Base-by-base conservation (phyloP, 2,888 invertebrate species). In the Myopa testacea region DNA sequence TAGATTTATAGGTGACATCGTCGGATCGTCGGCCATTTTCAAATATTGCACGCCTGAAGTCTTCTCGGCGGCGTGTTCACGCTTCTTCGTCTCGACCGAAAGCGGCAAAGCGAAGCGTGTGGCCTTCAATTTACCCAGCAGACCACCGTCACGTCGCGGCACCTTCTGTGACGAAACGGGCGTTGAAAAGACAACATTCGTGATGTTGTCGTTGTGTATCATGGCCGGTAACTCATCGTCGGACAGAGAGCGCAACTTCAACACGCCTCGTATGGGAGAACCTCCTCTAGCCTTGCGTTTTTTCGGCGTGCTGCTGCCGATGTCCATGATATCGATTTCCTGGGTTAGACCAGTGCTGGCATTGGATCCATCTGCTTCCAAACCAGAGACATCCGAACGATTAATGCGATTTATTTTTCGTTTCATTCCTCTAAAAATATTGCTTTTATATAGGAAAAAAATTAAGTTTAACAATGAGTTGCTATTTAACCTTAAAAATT, bases 171-270 rank as follows among this genome's bases (percentile, higher is more conserved):
- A 90, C 0, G 93, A 93, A 0, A 95, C 95, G 1, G 95, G 95
- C 4, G 95, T 95, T 6, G 95, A 95, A 84, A 95, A 95, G 80
- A 95, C 95, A 0, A 95, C 94, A 80, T 94, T 93, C 0, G 91
- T 84, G 12, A 86, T 81, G 80, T 85, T 86, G 45, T 88, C 91
- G 81, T 91, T 90, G 68, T 91, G 90, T 81, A 92, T 90, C 82
- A 91, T 90, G 82, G 92, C 90, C 81, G 92, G 92, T 84, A 91
- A 90, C 82, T 93, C 93, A 79, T 93, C 92, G 84, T 92, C 92
- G 4, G 92, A 93, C 0, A 89, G 90, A 86, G 93, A 92, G 82
- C 92, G 92, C 81, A 92, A 91, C 87, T 93, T 93, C 19, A 93
- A 85, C 4, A 92, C 93, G 38, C 92, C 91, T 82, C 92, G 91